phyloP scores from a whole-genome alignment of 2,888 invertebrate genomes.

The Polymixis lichenea region DNA sequence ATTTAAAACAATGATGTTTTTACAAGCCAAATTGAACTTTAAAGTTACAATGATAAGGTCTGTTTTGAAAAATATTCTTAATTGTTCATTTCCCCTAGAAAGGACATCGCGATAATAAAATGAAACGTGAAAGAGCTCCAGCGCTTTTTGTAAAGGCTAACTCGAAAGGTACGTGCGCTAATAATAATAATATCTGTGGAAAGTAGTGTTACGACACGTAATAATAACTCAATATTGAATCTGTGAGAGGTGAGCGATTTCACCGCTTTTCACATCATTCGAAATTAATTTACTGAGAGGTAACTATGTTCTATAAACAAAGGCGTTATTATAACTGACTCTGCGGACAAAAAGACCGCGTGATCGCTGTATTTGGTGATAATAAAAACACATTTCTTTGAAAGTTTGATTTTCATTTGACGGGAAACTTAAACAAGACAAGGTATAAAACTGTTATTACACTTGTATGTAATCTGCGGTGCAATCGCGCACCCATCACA shows the following conservation, averaged over 20 bases:
- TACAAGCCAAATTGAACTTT: neutral
- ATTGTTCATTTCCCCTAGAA: constrained; percentile 53
- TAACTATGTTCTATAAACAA: neutral
- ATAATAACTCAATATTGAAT: constrained; percentile 64
- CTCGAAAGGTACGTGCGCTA: constrained; percentile 65
- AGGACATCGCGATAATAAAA: constrained; percentile 54
- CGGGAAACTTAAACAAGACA: neutral
- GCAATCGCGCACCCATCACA: constrained; percentile 62
- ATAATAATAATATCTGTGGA: constrained; percentile 63
- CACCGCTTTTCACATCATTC: constrained; percentile 27
- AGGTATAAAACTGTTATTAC: neutral
- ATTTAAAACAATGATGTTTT: neutral
- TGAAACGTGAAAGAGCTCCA: constrained; percentile 62
- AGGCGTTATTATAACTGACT: neutral
- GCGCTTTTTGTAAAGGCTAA: constrained; percentile 58
- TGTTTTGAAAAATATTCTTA: neutral
- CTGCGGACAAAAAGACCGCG: neutral
- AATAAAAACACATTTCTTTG: too few species aligned
- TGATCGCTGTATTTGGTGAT: neutral
- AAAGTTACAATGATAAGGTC: accelerated
- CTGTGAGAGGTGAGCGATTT: constrained; percentile 59
- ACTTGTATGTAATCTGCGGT: constrained; percentile 27
- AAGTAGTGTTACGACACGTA: constrained; percentile 68
- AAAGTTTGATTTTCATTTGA: neutral
- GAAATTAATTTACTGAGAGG: too few species aligned